Evolutionary conservation across 2,797 vertebrate genomes (phyloP), one percentile per base, ranked within the genome.

Genomic region (Paedocypris micromegethes): DNA sequence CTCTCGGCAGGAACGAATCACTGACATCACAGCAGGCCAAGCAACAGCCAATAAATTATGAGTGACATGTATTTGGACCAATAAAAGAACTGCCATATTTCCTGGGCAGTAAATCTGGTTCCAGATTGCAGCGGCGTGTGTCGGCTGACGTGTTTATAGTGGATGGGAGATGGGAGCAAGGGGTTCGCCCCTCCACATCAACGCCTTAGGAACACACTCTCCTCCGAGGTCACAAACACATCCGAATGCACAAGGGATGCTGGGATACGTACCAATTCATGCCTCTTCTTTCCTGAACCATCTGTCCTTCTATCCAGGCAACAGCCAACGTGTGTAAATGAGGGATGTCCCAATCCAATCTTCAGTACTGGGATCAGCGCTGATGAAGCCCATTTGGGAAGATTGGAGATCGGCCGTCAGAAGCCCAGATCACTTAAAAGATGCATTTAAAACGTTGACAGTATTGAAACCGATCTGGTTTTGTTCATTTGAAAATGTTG

Each of bases 91-190:
- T 86, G 91, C 93, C 91, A 90, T 96, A 95, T 95, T 95, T 96
- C 92, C 93, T 95, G 92, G 91, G 92, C 93, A 93, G 92, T 96
- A 95, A 94, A 96, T 96, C 94, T 94, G 92, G 93, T 93, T 93
- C 90, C 91, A 94, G 92, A 94, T 95, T 94, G 92, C 91, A 88
- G 86, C 88, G 89, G 91, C 90, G 90, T 86, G 88, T 86, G 87
- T 85, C 75, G 87, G 89, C 87, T 94, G 95, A 94, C 93, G 94
- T 94, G 92, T 95, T 97, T 96, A 96, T 93, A 92, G 93, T 90
- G 37, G 72, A 87, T 88, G 88, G 86, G 90, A 93, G 86, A 90
- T 87, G 90, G 91, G 90, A 90, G 90, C 72, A 79, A 79, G 84
- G 83, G 84, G 87, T 76, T 84, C 85, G 85, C 85, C 88, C 88